These are phyloP conservation scores for Meandrusa payeni DNA, from an alignment of 2,888 invertebrate species.

Conservation along the genomic window DNA sequence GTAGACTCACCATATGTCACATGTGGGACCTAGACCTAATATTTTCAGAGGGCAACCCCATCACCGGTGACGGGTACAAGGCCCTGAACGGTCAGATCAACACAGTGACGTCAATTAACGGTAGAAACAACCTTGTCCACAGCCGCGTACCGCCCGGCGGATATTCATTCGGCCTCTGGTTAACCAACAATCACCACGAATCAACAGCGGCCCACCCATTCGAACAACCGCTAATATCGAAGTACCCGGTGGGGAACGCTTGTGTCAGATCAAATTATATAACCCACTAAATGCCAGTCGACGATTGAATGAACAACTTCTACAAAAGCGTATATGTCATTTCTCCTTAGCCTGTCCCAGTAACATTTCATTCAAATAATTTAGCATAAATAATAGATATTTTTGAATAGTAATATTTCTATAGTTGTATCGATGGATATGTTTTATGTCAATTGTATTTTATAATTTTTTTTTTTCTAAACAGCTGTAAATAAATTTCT, in stretches of 20 bases:
- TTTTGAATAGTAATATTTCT: conserved; percentile 76
- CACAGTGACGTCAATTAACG: conserved; percentile 69
- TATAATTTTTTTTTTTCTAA: no score
- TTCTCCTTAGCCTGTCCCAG: conserved; percentile 76
- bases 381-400: conserved; percentile 77
- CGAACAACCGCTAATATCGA: conserved; percentile 34
- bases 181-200: conserved; percentile 50
- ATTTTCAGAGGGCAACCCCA: conserved; percentile 80
- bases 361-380: conserved; percentile 69
- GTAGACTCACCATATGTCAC: no score
- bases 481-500: no score
- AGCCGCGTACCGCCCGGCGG: conserved; percentile 86
- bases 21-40: no score
- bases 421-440: no score
- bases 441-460: no score
- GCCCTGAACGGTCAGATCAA: conserved; percentile 81
- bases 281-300: conserved; percentile 53
- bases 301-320: no score
- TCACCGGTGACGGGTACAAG: conserved; percentile 81
- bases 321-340: conserved; percentile 73
- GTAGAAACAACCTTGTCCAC: conserved; percentile 66
- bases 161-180: conserved; percentile 85
- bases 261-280: conserved; percentile 52
- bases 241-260: conserved; percentile 42
- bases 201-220: conserved; percentile 37